Evolutionary conservation across 2,797 vertebrate species (phyloP).

Genomic region (Scolopax rusticola): DNA sequence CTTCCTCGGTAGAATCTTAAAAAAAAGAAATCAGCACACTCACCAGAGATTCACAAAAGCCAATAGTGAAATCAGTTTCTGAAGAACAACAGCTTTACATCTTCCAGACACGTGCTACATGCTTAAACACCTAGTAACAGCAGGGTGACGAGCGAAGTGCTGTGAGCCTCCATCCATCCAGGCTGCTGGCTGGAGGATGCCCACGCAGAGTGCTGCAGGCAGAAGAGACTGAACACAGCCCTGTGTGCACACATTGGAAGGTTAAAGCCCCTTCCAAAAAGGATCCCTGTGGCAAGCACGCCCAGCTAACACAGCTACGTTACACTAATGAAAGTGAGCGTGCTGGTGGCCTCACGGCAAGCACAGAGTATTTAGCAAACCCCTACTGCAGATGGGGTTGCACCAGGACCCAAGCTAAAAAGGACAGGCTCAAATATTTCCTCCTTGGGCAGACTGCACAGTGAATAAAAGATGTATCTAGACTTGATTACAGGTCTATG

Average conservation of each 20-base stretch:
- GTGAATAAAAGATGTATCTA: background rate
- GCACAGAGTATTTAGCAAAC: background rate
- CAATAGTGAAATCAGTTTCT: background rate
- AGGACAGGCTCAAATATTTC: background rate
- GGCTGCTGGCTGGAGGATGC: background rate
- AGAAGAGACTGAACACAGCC: background rate
- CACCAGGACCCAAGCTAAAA: background rate
- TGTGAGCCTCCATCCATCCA: background rate
- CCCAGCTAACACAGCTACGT: background rate
- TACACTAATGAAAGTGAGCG: background rate
- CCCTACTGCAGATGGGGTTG: background rate
- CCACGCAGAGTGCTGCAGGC: background rate
- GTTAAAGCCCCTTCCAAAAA: background rate
- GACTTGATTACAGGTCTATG: background rate
- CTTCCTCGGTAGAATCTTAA: background rate
- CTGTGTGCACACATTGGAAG: accelerated
- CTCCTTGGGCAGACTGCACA: background rate
- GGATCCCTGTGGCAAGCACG: background rate
- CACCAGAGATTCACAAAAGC: background rate
- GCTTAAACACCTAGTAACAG: background rate
- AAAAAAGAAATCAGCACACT: background rate
- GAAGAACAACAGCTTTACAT: background rate
- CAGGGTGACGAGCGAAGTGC: background rate
- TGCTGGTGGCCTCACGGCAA: background rate
- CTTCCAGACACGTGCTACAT: background rate